A percentile compares a stretch with the other conserved stretches of the same genome.
Conservation (phyloP, 2,888 invertebrate species). For the Phania funesta region DNA sequence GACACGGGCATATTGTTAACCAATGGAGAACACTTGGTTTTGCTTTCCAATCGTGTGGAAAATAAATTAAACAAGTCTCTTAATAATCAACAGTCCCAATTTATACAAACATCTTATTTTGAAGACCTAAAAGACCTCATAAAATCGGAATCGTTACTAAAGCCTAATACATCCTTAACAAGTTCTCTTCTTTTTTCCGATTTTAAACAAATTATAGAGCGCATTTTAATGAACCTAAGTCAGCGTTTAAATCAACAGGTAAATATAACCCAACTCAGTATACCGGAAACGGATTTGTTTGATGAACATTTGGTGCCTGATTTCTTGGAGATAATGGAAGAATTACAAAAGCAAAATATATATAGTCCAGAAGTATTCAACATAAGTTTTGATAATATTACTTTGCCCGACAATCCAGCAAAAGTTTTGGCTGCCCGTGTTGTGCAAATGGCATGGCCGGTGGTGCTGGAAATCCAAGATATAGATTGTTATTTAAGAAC, state of each 20-base stretch:
- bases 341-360: slow-evolving; percentile 71
- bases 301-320: slow-evolving; percentile 75
- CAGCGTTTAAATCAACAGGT: slow-evolving; percentile 74
- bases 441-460: slow-evolving; percentile 74
- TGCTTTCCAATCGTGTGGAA: slow-evolving; percentile 43
- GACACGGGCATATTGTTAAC: slow-evolving; percentile 76
- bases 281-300: slow-evolving; percentile 76
- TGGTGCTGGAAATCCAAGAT: slow-evolving; percentile 71
- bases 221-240: slow-evolving; percentile 71
- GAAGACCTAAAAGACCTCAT: background rate
- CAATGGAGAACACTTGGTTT: slow-evolving; percentile 76
- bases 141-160: slow-evolving; percentile 69
- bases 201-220: slow-evolving; percentile 67
- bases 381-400: slow-evolving; percentile 69
- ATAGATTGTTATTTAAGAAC: slow-evolving; percentile 67
- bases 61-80: slow-evolving; percentile 14
- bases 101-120: background rate
- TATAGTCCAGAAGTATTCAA: slow-evolving; percentile 62
- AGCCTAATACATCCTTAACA: slow-evolving; percentile 59
- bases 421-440: slow-evolving; percentile 74
- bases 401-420: slow-evolving; percentile 72
- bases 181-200: slow-evolving; percentile 67
- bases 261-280: slow-evolving; percentile 74
- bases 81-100: background rate
- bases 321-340: slow-evolving; percentile 71